Evolutionary conservation across 2,113 vertebrate species (phyloP).

Genomic region (Gasterosteus aculeatus): DNA sequence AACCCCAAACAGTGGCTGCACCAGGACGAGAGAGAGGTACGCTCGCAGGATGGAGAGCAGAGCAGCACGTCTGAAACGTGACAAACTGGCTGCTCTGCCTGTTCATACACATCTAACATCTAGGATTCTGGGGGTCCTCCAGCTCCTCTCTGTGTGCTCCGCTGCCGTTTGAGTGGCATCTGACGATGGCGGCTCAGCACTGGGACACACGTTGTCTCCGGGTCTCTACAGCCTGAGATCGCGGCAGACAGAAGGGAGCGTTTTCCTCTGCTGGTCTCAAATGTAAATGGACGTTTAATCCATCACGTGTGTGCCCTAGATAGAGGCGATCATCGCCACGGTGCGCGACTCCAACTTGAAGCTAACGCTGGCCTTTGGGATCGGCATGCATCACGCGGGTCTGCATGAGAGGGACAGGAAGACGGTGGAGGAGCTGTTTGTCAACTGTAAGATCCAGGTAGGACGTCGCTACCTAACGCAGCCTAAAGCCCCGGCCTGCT

Average conservation of each 20-base stretch:
- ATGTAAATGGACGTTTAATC: too few relatives aligned
- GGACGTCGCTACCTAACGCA: neutral
- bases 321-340: constrained; percentile 91
- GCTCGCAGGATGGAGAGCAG: too few relatives aligned
- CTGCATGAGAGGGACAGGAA: constrained; percentile 95
- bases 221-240: neutral
- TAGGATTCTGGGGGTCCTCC: neutral
- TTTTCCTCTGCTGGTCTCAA: neutral
- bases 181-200: too few relatives aligned
- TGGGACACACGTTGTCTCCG: neutral
- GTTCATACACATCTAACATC: too few relatives aligned
- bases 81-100: too few relatives aligned
- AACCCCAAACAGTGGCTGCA: constrained; percentile 99
- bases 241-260: neutral
- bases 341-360: constrained; percentile 95
- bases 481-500: neutral
- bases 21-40: constrained; percentile 97
- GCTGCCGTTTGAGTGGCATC: constrained; percentile 49
- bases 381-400: constrained; percentile 97
- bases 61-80: too few relatives aligned
- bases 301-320: constrained; percentile 77
- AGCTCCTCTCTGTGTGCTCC: constrained; percentile 69
- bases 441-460: constrained; percentile 99
- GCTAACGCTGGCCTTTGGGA: constrained; percentile 95
- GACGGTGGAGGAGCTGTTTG: constrained; percentile 96